Evolutionary conservation across 2,797 vertebrate species (phyloP), one percentile per base, ranked within the genome.

Genomic region (Vireo griseus): DNA sequence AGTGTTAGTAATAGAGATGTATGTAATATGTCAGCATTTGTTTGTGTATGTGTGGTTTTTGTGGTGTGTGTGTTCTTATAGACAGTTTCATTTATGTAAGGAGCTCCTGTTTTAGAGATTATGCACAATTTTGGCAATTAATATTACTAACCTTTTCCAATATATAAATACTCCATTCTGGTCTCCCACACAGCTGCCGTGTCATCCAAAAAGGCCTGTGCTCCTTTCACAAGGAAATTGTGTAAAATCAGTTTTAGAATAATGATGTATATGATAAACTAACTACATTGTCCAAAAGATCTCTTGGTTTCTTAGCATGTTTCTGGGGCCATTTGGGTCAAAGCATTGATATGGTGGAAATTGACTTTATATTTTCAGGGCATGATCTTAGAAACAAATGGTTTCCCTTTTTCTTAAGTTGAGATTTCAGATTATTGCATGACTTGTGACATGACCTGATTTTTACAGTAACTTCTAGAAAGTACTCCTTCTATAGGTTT

Each of bases 11-110:
- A 33, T 50, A 86, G 39, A 51, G 14, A 10, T 25, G 9, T 42
- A 22, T 35, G 26, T 55, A 59, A 45, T 25, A 13, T 11, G 33
- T 37, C 31, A 73, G 3, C 4, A 5, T 66, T 80, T 82, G 88
- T 54, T 35, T 62, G 12, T 28, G 8, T 4, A 0, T 0, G 0
- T 39, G 5, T 50, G 19, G 8, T 33, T 67, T 71, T 61, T 35
- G 5, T 11, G 1, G 35, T 35, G 3, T 13, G 24, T 58, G 17
- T 39, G 45, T 31, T 35, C 4, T 63, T 86, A 15, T 1, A 29
- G n/a, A 8, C 12, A 44, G 16, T 48, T 82, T 63, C 28, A 26
- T 62, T 96, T 73, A 63, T 83, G 87, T 86, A 78, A 68, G 63
- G 26, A 71, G 18, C 22, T 88, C 29, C 39, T 66, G 4, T 77